Evolutionary conservation across 2,113 vertebrate species (phyloP).

Genomic region (Bucco capensis): DNA sequence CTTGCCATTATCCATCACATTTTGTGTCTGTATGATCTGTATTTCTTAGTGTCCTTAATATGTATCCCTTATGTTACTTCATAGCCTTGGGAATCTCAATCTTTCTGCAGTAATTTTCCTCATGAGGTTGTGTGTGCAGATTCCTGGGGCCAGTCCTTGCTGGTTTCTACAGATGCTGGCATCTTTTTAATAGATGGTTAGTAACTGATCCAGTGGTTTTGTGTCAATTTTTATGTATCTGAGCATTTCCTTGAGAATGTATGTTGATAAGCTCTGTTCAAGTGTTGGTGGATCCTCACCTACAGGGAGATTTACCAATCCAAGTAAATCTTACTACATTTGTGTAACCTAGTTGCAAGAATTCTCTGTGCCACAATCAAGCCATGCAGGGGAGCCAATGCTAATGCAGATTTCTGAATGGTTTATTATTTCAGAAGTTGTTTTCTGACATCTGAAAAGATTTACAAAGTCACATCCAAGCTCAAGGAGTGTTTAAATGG

Average conservation of each 20-base stretch:
- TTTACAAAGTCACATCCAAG: neutral
- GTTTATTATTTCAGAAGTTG: neutral
- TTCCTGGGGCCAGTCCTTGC: slow-evolving; percentile 94
- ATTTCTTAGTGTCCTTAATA: slow-evolving; percentile 35
- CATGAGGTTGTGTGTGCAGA: slow-evolving; percentile 91
- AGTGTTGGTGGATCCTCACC: neutral
- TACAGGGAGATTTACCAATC: neutral
- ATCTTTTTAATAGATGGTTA: slow-evolving; percentile 87
- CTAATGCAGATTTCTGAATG: neutral
- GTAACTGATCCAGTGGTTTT: slow-evolving; percentile 60
- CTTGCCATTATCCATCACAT: neutral
- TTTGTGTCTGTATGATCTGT: neutral
- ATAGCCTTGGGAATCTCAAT: slow-evolving; percentile 97
- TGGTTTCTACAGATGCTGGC: slow-evolving; percentile 91
- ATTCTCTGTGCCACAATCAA: neutral
- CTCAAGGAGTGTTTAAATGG: neutral
- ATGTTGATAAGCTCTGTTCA: neutral
- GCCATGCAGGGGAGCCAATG: neutral
- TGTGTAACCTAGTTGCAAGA: neutral
- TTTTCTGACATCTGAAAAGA: slow-evolving; percentile 4
- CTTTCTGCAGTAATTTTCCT: slow-evolving; percentile 92
- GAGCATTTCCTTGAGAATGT: neutral
- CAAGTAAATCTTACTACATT: neutral
- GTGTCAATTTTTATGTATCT: slow-evolving; percentile 49
- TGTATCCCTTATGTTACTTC: slow-evolving; percentile 55